Conservation (phyloP, 2,888 invertebrate species). For the Cremastinae sp. region DNA sequence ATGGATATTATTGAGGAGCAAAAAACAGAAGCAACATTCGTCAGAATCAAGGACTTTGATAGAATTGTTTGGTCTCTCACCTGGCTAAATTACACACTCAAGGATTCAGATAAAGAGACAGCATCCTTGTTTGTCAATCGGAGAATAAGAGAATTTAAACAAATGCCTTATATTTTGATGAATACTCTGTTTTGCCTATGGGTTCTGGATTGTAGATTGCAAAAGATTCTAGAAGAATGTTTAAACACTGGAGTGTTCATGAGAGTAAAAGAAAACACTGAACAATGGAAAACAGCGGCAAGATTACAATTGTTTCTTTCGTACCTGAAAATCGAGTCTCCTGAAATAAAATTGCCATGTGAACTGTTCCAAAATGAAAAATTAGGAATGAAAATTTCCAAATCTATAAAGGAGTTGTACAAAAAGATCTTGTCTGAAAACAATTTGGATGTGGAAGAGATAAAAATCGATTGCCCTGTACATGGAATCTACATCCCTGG, state of each 20-base stretch:
- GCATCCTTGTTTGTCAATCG: slow-evolving; percentile 37
- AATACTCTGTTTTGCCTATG: slow-evolving; percentile 78
- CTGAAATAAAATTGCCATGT: slow-evolving; percentile 71
- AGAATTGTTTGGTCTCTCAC: slow-evolving; percentile 79
- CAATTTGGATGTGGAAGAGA: slow-evolving; percentile 68
- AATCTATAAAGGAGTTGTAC: slow-evolving; percentile 70
- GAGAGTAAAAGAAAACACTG: slow-evolving; percentile 32
- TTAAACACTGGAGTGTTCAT: slow-evolving; percentile 40
- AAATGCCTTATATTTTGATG: slow-evolving; percentile 71
- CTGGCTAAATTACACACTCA: slow-evolving; percentile 72
- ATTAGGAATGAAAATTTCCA: slow-evolving; percentile 63
- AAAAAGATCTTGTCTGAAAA: slow-evolving; percentile 67
- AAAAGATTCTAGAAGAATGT: slow-evolving; percentile 56
- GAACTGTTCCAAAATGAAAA: slow-evolving; percentile 64
- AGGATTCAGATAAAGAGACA: slow-evolving; percentile 64
- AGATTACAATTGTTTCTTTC: slow-evolving; percentile 78
- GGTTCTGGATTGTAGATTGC: slow-evolving; percentile 77
- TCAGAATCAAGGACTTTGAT: slow-evolving; percentile 80
- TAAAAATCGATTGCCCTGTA: slow-evolving; percentile 68
- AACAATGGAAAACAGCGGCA: slow-evolving; percentile 62
- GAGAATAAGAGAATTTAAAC: slow-evolving; percentile 66
- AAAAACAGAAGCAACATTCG: neutral
- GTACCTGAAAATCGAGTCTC: slow-evolving; percentile 78
- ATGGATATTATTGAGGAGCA: slow-evolving; percentile 52
- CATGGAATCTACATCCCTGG: slow-evolving; percentile 62